Evolutionary conservation across 2,888 invertebrate species (phyloP), one percentile per base, ranked within the genome.

Genomic region (Pilophorus perplexus): DNA sequence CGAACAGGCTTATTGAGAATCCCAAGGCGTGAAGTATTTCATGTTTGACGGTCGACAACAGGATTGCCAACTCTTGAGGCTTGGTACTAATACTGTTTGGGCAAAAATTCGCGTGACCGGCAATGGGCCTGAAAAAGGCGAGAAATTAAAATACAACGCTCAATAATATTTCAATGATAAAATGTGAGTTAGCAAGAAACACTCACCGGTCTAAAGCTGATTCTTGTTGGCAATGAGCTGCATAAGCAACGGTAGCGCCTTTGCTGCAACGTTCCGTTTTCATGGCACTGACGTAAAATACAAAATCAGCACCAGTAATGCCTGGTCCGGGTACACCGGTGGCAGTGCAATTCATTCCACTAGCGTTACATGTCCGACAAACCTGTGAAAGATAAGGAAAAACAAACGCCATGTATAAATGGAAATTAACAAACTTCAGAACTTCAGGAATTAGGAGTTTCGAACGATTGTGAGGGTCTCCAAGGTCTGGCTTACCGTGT

Each of bases 221-320:
- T 78, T 99, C 98, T 77, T 96, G 95, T 76, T 99, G 98, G 74
- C 99, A 99, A 77, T 99, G 98, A 0, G 97, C 96, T 0, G 98
- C 97, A 78, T 97, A 98, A 0, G 98, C 97, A 1, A 97, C 94
- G 0, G 97, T 96, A 69, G 90, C 81, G 0, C 91, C 91, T 72
- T 91, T 87, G 70, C 87, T 85, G 77, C 99, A 99, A n/a, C 96
- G 80, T 73, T 90, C 89, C 0, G 96, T 94, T 77, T 93, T 89
- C 75, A 93, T 85, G 0, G 97, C 95, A 3, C 96, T 96, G 5
- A 99, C 93, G 78, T 98, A 99, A 71, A 99, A 87, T 1, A 99
- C 88, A 78, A 98, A 99, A 79, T 99, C 97, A 0, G 94, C 88
- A 72, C 89, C 85, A 62, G 83, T 80, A 14, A 91, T 87, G 2